Evolutionary conservation across 2,888 invertebrate species (phyloP), one percentile per base, ranked within the genome.

Genomic region (Cylloceria caligata): DNA sequence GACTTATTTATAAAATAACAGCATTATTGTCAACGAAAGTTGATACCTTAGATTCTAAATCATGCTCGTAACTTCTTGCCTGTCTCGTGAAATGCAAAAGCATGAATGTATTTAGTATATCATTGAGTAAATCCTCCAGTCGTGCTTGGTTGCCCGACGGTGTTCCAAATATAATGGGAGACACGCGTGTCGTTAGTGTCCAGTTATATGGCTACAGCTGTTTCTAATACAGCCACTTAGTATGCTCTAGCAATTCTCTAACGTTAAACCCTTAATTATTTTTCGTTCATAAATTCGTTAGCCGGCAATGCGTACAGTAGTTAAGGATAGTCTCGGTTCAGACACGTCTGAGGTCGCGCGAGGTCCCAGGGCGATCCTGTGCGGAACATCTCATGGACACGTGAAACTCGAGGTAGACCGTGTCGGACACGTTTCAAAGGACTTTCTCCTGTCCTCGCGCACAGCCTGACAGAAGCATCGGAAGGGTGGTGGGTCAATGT

Each of bases 81-180:
- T 6, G 47, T 16, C 47, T 1, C 21, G 64, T 36, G 30, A 36
- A 11, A 36, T 21, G 36, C 68, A 73, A 68, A 62, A 45, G 84
- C 78, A 85, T 84, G 86, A 85, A 86, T 84, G 87, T 85, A 81
- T 71, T 73, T 82, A 74, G 81, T 67, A 82, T 79, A 84, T 88
- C 88, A 86, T 89, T 88, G 87, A 90, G 88, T 87, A 87, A 88
- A 89, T 89, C 87, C 87, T 75, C 77, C 81, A 82, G 77, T 81
- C 80, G 67, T 71, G 21, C 64, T 16, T 34, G 64, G 39, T 64
- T 80, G 77, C 80, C 74, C 76, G 75, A 27, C 49, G n/a, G 75
- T 67, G 39, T 81, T 84, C 85, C 84, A 86, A 83, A 88, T 88
- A 87, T 89, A 89, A 90, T 88, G 87, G 88, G 80, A 67, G 79